These are phyloP conservation scores for Spatulosminthurus flaviceps DNA, from an alignment of 2,888 invertebrate genomes.

Conservation along the genomic window DNA sequence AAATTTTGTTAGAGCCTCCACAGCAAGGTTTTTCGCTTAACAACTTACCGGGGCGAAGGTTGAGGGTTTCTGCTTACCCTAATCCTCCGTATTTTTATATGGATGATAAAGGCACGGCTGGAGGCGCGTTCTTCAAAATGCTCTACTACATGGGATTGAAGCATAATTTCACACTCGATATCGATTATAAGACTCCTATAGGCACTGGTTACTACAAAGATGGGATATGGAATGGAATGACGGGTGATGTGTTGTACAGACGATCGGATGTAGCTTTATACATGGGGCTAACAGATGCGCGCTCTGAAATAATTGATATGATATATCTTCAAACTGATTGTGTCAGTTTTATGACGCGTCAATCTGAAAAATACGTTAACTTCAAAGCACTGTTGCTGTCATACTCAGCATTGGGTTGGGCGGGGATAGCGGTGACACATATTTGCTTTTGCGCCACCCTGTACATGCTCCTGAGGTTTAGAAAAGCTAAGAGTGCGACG, in stretches of 20 bases:
- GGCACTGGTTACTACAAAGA: conserved; percentile 3
- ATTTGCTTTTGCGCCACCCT: neutral
- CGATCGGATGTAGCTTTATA: conserved; percentile 4
- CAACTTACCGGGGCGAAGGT: neutral
- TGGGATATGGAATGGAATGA: conserved; percentile 34
- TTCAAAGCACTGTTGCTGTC: conserved; percentile 24
- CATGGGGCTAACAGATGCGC: neutral
- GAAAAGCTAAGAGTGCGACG: too few species aligned
- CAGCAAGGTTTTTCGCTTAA: too few species aligned
- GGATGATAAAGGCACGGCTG: neutral
- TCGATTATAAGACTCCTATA: neutral
- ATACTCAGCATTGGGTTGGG: neutral
- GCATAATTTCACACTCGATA: conserved; percentile 9
- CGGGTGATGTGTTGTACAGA: neutral
- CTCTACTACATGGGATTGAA: neutral
- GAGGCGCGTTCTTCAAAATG: conserved; percentile 7
- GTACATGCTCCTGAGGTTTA: neutral
- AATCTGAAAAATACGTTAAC: neutral
- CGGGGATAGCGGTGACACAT: neutral
- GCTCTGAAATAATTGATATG: conserved; percentile 20
- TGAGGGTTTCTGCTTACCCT: neutral
- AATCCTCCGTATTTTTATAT: conserved; percentile 10
- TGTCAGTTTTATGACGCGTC: conserved; percentile 8
- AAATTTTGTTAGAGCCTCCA: neutral
- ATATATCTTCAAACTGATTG: neutral